Base-by-base conservation (phyloP, 2,888 invertebrate genomes). In the Venusia cambrica region DNA sequence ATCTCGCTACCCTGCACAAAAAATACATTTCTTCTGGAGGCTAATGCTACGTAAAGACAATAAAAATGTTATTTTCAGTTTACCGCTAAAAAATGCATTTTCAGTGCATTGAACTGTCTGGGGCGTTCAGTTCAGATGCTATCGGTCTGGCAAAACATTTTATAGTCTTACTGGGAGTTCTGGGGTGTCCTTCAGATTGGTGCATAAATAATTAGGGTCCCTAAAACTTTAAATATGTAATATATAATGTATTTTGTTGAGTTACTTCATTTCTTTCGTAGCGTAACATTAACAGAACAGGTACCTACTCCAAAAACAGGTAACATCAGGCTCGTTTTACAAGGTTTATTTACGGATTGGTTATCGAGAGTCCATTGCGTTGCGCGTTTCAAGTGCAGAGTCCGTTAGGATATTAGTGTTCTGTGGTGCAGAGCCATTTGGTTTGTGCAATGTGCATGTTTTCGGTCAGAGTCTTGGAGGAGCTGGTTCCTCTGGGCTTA, bases 381-480 rank as follows among this genome's bases (percentile, higher is more conserved):
- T 53, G 29, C 38, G 43, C 28, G 25, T 49, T 46, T 62, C 62
- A 57, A 63, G 61, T 56, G 62, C 54, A n/a, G n/a, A n/a, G n/a
- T n/a, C n/a, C n/a, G n/a, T n/a, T n/a, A n/a, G n/a, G n/a, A n/a
- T n/a, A n/a, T n/a, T n/a, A n/a, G n/a, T n/a, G n/a, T n/a, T n/a
- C n/a, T n/a, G n/a, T n/a, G n/a, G n/a, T n/a, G n/a, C n/a, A 58
- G 45, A 53, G 55, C 60, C 59, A 59, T 62, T 65, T 66, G 60
- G 63, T 65, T 61, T 59, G 57, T 57, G 46, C 45, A 47, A 60
- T 59, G 57, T 57, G 46, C 45, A 47, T 48, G 51, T 26, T 16
- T 29, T 33, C 11, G 27, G 20, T 31, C 15, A 9, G 16, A 28
- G 25, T 7, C 11, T 21, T 10, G 51, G 38, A 47, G 26, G 27